These are phyloP conservation scores for Macrotis lagotis DNA, from an alignment of 2,113 vertebrate genomes.

Conservation along the genomic window DNA sequence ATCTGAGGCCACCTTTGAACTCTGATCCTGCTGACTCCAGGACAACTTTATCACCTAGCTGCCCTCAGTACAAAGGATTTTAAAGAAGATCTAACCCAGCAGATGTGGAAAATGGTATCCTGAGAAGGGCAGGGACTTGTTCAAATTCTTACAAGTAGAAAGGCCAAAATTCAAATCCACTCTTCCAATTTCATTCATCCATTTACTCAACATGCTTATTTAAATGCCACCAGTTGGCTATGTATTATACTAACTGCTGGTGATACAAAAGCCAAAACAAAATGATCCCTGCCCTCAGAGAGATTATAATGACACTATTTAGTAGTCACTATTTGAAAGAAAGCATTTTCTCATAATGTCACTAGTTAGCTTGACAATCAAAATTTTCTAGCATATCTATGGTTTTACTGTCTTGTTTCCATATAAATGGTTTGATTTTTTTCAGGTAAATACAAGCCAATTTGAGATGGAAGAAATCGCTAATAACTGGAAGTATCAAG, in stretches of 20 bases:
- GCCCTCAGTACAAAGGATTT: not conserved
- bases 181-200: not conserved
- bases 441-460: not conserved
- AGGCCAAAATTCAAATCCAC: not conserved
- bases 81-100: not conserved
- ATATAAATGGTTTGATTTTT: not conserved
- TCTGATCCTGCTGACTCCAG: too few relatives aligned
- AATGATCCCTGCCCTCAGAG: not conserved
- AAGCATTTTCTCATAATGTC: not conserved
- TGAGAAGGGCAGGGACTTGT: not conserved
- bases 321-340: conserved; percentile 1
- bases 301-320: not conserved
- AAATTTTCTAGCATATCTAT: conserved; percentile 1
- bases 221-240: not conserved
- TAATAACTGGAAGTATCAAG: not conserved
- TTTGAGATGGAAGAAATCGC: not conserved
- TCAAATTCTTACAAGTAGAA: not conserved
- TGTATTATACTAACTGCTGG: not conserved
- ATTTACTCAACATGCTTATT: not conserved
- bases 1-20: too few relatives aligned
- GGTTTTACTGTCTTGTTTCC: conserved; percentile 29
- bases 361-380: conserved; percentile 23
- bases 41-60: too few relatives aligned
- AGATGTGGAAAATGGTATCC: not conserved
- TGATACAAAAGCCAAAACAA: not conserved